Percentiles rank a stretch among this genome's conserved stretches.
Evolutionary conservation across 2,113 vertebrate genomes (phyloP).

Genomic region (Genyomyrus donnyi): DNA sequence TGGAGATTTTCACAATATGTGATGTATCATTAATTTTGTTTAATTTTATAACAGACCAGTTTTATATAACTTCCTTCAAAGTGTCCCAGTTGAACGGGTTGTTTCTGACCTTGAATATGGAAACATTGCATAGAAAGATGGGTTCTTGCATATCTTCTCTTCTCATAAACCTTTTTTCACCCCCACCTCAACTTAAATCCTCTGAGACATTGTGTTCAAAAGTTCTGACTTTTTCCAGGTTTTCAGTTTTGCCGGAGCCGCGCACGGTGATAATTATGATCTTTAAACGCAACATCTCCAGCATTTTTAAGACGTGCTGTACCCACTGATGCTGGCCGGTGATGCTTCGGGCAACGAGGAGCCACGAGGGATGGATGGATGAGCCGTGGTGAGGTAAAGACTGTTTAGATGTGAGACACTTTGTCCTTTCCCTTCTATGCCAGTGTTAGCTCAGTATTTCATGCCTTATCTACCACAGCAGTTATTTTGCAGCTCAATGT

Average conservation of each 20-base stretch:
- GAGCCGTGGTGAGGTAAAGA: neutral
- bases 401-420: neutral
- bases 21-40: neutral
- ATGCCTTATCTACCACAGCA: neutral
- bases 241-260: neutral
- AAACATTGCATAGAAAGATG: neutral
- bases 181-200: neutral
- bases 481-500: neutral
- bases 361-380: neutral
- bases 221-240: neutral
- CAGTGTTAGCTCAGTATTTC: neutral
- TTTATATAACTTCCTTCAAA: slow-evolving; percentile 1
- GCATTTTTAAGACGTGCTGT: neutral
- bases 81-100: neutral
- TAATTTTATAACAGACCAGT: neutral
- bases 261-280: neutral
- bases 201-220: neutral
- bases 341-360: neutral
- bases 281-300: neutral
- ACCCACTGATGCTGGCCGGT: neutral
- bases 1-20: neutral
- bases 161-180: neutral
- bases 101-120: neutral
- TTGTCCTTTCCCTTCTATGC: neutral
- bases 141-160: neutral